phyloP scores from a whole-genome alignment of 2,797 vertebrate species.

The Acropternis orthonyx region DNA sequence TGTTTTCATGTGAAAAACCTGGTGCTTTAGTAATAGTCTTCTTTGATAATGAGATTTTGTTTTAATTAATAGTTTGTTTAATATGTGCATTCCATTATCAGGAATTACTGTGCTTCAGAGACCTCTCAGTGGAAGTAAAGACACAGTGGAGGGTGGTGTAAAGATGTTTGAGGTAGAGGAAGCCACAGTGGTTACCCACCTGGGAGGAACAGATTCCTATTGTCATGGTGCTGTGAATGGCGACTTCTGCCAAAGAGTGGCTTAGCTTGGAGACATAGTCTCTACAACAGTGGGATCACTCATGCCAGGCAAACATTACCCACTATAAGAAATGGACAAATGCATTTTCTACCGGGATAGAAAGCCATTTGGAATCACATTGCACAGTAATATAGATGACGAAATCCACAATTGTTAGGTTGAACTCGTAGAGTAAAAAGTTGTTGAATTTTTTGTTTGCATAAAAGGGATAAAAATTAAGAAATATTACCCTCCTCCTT shows the following conservation, averaged over 20 bases:
- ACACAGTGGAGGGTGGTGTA: neutral
- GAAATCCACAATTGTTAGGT: neutral
- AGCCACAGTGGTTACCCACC: neutral
- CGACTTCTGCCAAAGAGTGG: neutral
- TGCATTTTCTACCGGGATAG: neutral
- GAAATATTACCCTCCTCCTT: neutral
- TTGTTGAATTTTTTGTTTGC: neutral
- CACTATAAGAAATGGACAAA: neutral
- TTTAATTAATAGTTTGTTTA: slow-evolving; percentile 37
- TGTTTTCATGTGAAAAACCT: neutral
- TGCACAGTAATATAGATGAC: neutral
- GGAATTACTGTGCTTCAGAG: slow-evolving; percentile 1
- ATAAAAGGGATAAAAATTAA: neutral
- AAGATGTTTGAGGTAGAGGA: neutral
- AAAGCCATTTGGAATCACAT: neutral
- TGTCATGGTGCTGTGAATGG: neutral
- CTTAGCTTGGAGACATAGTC: neutral
- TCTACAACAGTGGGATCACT: neutral
- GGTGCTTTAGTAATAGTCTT: neutral
- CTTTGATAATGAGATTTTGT: slow-evolving; percentile 1
- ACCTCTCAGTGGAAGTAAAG: neutral
- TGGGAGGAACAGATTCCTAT: neutral
- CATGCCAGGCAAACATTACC: neutral
- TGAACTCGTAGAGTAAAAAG: neutral
- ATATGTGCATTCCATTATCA: slow-evolving; percentile 10